Percentiles rank a stretch among this genome's conserved stretches.
Evolutionary conservation across 2,888 invertebrate species (phyloP).

Genomic region (Smittia sp.): DNA sequence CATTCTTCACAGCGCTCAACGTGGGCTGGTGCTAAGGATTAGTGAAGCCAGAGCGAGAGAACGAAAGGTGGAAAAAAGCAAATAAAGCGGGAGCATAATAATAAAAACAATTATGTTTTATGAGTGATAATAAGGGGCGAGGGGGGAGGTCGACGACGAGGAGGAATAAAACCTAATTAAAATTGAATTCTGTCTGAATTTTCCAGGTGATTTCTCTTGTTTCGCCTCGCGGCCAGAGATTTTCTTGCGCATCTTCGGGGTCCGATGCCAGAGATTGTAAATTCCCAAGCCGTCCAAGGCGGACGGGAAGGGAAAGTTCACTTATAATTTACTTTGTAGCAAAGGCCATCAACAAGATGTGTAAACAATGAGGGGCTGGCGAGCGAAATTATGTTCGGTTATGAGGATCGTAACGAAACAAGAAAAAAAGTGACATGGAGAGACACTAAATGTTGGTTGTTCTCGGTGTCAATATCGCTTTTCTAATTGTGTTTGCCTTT

Average conservation of each 20-base stretch:
- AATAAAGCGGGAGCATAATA: conserved; percentile 24
- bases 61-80: background rate
- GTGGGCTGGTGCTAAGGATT: background rate
- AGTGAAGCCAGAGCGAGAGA: background rate
- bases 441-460: conserved; percentile 6
- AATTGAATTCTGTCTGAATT: conserved; percentile 34
- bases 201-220: background rate
- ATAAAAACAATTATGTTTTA: conserved; percentile 38
- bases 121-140: conserved; percentile 25
- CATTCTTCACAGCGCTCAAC: background rate
- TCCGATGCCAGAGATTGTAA: background rate
- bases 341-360: conserved; percentile 27
- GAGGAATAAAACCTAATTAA: conserved; percentile 35
- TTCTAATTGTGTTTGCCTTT: conserved; percentile 39
- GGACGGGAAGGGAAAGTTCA: background rate
- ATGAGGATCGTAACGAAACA: background rate
- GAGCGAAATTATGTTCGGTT: conserved; percentile 6
- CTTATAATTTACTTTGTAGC: conserved; percentile 11
- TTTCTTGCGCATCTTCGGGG: background rate
- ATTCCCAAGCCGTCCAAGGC: background rate
- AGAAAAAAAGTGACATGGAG: background rate
- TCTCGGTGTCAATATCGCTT: conserved; percentile 36
- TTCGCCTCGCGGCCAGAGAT: background rate
- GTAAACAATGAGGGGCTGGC: conserved; percentile 15
- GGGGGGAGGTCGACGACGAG: background rate